These are phyloP conservation scores for Auanema freiburgensis DNA, from an alignment of 2,888 invertebrate genomes.

Conservation along the genomic window DNA sequence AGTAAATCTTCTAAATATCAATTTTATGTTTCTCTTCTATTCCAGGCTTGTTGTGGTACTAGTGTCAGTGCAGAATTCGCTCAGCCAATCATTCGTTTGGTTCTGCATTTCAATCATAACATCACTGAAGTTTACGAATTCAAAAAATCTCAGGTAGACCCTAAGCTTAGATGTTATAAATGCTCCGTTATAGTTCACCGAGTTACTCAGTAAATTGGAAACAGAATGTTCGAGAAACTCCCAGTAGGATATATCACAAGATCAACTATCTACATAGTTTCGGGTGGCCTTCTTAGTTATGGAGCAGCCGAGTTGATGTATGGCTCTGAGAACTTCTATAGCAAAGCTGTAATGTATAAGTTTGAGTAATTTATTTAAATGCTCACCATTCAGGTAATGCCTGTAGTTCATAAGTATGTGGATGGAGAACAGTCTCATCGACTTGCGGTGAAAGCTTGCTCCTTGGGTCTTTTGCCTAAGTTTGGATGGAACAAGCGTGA, in stretches of 20 bases:
- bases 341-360: slow-evolving; percentile 36
- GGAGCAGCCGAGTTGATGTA: slow-evolving; percentile 38
- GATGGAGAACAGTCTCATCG: slow-evolving; percentile 59
- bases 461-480: slow-evolving; percentile 51
- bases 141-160: slow-evolving; percentile 27
- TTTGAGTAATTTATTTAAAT: neutral
- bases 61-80: slow-evolving; percentile 22
- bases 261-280: slow-evolving; percentile 33
- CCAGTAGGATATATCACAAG: slow-evolving; percentile 43
- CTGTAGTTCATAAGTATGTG: slow-evolving; percentile 48
- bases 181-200: slow-evolving; percentile 22
- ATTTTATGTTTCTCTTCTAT: neutral
- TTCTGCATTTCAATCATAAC: slow-evolving; percentile 32
- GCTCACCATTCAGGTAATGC: slow-evolving; percentile 45
- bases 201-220: slow-evolving; percentile 19
- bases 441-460: slow-evolving; percentile 50
- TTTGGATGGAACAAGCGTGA: slow-evolving; percentile 53
- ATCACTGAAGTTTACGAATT: slow-evolving; percentile 35
- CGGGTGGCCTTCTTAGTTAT: slow-evolving; percentile 36
- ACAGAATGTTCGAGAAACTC: slow-evolving; percentile 40
- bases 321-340: slow-evolving; percentile 56
- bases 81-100: slow-evolving; percentile 28
- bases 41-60: slow-evolving; percentile 25
- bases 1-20: neutral
- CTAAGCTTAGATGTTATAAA: neutral